Percentiles rank a stretch among this genome's conserved stretches.
Evolutionary conservation across 2,113 vertebrate genomes (phyloP).

Genomic region (Chauna torquata): DNA sequence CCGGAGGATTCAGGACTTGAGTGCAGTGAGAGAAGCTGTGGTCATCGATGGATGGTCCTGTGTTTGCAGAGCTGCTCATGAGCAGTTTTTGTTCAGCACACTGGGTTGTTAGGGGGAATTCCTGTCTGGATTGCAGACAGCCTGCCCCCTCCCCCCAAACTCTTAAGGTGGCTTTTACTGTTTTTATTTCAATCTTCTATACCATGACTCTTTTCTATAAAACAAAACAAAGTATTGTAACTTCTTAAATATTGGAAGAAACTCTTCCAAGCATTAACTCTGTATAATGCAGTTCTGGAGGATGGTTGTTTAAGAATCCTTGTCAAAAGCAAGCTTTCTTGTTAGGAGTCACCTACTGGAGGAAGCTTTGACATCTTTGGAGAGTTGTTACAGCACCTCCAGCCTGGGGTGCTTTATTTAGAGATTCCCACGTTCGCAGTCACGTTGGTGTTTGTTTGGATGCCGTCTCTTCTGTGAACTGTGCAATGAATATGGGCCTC

Average conservation of each 20-base stretch:
- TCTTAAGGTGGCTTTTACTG: background rate
- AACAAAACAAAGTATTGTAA: background rate
- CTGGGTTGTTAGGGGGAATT: background rate
- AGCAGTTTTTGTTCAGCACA: background rate
- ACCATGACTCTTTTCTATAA: slow-evolving; percentile 8
- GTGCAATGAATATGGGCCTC: background rate
- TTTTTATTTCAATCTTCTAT: background rate
- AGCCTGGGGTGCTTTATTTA: background rate
- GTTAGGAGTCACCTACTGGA: background rate
- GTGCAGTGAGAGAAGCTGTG: background rate
- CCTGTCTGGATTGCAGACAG: background rate
- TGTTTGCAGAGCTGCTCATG: background rate
- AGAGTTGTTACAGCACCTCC: background rate
- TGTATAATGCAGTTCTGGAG: background rate
- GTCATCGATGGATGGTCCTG: accelerated
- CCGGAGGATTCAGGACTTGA: background rate
- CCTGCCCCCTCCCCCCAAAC: background rate
- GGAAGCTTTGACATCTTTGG: background rate
- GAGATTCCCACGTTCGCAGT: background rate
- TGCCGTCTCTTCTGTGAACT: background rate
- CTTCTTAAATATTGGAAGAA: background rate
- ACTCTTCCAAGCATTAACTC: background rate
- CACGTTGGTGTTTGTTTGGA: background rate
- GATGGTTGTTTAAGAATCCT: background rate
- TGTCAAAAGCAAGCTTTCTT: background rate